These are phyloP conservation scores for Arnoldichthys spilopterus DNA, from an alignment of 2,797 vertebrate species.

Conservation along the genomic window DNA sequence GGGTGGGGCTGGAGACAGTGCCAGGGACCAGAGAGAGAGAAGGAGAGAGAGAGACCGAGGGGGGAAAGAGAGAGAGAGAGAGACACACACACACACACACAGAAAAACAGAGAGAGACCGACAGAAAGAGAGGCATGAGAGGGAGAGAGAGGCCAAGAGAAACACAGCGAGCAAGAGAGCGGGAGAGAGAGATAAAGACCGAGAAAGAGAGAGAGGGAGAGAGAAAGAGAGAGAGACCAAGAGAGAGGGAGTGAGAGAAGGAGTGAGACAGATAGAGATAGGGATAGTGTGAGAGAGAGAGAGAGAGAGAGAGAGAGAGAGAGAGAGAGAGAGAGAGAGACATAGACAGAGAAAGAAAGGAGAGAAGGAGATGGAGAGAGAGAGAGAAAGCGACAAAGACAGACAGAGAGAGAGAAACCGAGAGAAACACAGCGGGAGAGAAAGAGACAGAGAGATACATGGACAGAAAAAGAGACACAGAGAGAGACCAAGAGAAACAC, in stretches of 20 bases:
- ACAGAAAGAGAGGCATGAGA: too few relatives aligned
- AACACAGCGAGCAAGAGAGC: too few relatives aligned
- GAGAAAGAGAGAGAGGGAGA: neutral
- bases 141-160: too few relatives aligned
- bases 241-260: too few relatives aligned
- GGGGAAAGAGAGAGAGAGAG: neutral
- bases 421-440: conserved; percentile 9
- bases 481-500: too few relatives aligned
- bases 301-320: conserved; percentile 12
- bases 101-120: conserved; percentile 10
- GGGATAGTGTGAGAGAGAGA: conserved; percentile 29
- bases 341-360: too few relatives aligned
- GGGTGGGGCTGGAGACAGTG: conserved; percentile 32
- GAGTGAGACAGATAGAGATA: conserved; percentile 8
- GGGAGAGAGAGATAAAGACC: conserved; percentile 8
- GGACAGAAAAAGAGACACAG: too few relatives aligned
- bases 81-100: too few relatives aligned
- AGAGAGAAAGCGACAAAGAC: too few relatives aligned
- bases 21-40: conserved; percentile 22
- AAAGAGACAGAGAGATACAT: conserved; percentile 10
- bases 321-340: neutral
- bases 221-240: conserved; percentile 12
- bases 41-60: conserved; percentile 5
- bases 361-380: conserved; percentile 9
- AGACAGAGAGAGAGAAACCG: neutral